phyloP scores from a whole-genome alignment of 2,888 invertebrate genomes.

The Ochlodes sylvanus region DNA sequence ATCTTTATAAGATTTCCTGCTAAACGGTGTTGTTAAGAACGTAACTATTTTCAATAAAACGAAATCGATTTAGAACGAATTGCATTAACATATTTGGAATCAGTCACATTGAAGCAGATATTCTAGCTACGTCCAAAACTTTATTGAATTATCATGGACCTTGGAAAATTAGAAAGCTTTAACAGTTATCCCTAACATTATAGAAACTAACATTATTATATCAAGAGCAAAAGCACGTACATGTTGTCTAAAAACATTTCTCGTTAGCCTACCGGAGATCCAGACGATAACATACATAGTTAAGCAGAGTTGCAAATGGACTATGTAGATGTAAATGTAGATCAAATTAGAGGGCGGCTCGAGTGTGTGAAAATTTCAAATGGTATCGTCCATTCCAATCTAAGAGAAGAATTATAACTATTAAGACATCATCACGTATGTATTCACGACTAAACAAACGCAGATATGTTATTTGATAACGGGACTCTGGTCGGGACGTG shows the following conservation, averaged over 20 bases:
- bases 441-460: constrained; percentile 51
- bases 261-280: constrained; percentile 19
- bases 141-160: too few relatives aligned
- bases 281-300: constrained; percentile 21
- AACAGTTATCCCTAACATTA: too few relatives aligned
- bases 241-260: constrained; percentile 9
- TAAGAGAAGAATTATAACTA: constrained; percentile 33
- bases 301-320: constrained; percentile 24
- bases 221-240: too few relatives aligned
- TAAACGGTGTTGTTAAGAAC: too few relatives aligned
- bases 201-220: too few relatives aligned
- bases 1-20: not conserved
- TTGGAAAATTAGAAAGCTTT: too few relatives aligned
- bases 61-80: too few relatives aligned
- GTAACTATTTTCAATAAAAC: too few relatives aligned
- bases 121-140: too few relatives aligned
- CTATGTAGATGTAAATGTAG: constrained; percentile 30
- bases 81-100: too few relatives aligned
- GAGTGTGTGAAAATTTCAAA: constrained; percentile 34
- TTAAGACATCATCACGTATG: constrained; percentile 53
- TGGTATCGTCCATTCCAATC: constrained; percentile 30
- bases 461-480: constrained; percentile 61
- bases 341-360: constrained; percentile 31
- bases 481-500: constrained; percentile 62
- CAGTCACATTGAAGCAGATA: too few relatives aligned